phyloP scores from a whole-genome alignment of 2,797 vertebrate genomes.

The Bradypus variegatus region DNA sequence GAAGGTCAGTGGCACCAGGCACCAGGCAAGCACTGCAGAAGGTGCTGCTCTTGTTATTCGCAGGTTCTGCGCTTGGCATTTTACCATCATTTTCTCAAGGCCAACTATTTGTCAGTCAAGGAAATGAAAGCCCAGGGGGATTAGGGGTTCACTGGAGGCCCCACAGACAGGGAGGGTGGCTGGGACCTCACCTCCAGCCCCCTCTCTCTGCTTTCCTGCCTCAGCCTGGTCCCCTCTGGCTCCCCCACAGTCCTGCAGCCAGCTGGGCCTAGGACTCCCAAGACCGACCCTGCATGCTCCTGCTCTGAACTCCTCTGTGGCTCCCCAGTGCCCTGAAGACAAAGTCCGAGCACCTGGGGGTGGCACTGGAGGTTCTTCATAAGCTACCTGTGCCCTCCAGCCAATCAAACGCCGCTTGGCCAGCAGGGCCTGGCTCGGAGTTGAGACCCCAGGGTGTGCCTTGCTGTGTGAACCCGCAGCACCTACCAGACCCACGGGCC shows the following conservation, averaged over 20 bases:
- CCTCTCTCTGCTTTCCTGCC: no score
- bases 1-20: background rate
- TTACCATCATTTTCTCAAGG: no score
- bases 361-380: background rate
- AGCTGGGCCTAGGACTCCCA: background rate
- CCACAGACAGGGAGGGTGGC: rapidly evolving
- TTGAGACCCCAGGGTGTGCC: background rate
- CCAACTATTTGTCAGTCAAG: background rate
- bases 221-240: background rate
- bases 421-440: no score
- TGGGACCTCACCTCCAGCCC: background rate
- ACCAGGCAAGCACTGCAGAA: background rate
- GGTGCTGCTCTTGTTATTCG: background rate
- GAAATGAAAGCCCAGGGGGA: background rate
- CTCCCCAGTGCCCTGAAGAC: no score
- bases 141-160: background rate
- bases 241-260: background rate
- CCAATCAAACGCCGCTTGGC: rapidly evolving
- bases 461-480: rapidly evolving
- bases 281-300: no score
- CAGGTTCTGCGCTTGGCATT: background rate
- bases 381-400: background rate
- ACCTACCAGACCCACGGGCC: background rate
- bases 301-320: background rate
- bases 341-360: rapidly evolving